Evolutionary conservation across 2,888 invertebrate genomes (phyloP), one percentile per base, ranked within the genome.

Genomic region (Agonopterix heracliana): DNA sequence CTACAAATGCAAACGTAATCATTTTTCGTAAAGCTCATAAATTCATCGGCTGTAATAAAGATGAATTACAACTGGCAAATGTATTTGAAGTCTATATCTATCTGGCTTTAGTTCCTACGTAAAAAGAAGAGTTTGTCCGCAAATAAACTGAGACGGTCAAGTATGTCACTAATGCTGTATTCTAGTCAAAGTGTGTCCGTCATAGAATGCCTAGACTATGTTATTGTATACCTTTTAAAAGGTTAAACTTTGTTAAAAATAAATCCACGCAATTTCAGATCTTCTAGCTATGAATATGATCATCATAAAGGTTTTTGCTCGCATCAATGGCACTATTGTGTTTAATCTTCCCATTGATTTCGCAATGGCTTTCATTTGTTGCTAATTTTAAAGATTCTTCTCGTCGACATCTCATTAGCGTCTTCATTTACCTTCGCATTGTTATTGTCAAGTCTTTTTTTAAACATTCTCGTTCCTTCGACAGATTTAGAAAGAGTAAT

Each of bases 381-480:
- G 59, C 74, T 73, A 75, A 77, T 79, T 75, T 68, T 64, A 67
- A 67, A 63, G 63, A 64, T 61, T 64, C 67, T 74, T 73, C 70
- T 67, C 65, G 64, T 60, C 57, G 64, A 65, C 67, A 66, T 76
- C 74, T 81, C 77, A 81, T 82, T 81, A 81, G 73, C 71, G 77
- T 75, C 74, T 78, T 71, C 75, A 69, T 77, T 74, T 74, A 71
- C 67, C 61, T 71, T 68, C 66, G 66, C 64, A 76, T 69, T 75
- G 74, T 77, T 78, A 71, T 74, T 77, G 68, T 64, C 70, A 68
- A 57, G 59, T 73, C 71, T 81, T 75, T 82, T 78, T 83, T 72
- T 67, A 57, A 55, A 59, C n/a, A 38, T 38, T 3, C 38, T 38
- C 38, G 5, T 5, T 38, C 38, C n/a, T 54, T 50, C 38, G 44